Percentiles rank a stretch among this genome's conserved stretches.
Evolutionary conservation across 2,113 vertebrate species (phyloP).

Genomic region (Catharus fuscescens): DNA sequence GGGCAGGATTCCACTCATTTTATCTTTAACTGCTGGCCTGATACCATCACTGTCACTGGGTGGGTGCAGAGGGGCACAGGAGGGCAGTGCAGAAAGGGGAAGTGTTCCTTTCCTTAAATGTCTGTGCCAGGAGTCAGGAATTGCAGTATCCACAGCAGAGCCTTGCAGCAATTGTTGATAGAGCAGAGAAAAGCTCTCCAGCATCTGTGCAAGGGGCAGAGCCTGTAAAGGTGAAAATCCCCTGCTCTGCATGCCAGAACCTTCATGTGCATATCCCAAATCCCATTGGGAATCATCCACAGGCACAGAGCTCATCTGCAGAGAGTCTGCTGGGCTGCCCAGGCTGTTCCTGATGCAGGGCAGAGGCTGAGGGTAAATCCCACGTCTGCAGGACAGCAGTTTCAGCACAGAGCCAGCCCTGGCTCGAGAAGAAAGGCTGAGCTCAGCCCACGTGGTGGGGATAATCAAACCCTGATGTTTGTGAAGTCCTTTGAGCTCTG

Average conservation of each 20-base stretch:
- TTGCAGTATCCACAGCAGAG: neutral
- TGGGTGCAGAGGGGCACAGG: neutral
- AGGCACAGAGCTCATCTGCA: neutral
- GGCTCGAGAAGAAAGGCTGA: constrained; percentile 28
- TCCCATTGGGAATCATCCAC: neutral
- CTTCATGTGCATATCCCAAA: neutral
- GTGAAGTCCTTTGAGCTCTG: constrained; percentile 20
- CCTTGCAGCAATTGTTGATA: neutral
- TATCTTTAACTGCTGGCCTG: neutral
- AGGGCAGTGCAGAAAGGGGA: neutral
- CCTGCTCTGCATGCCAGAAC: neutral
- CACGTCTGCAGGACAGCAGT: neutral
- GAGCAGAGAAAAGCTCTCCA: neutral
- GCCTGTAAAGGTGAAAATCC: neutral
- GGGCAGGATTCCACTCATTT: neutral
- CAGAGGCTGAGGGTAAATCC: neutral
- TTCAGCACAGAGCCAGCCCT: neutral
- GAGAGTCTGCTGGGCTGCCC: neutral
- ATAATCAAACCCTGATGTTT: constrained; percentile 29
- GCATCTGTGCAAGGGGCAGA: neutral
- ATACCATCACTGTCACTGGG: fast-evolving
- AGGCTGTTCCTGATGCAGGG: neutral
- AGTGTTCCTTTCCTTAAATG: neutral
- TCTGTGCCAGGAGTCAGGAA: neutral
- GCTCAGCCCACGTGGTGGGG: neutral